phyloP scores from a whole-genome alignment of 2,888 invertebrate genomes.

The Eristalis tenax region DNA sequence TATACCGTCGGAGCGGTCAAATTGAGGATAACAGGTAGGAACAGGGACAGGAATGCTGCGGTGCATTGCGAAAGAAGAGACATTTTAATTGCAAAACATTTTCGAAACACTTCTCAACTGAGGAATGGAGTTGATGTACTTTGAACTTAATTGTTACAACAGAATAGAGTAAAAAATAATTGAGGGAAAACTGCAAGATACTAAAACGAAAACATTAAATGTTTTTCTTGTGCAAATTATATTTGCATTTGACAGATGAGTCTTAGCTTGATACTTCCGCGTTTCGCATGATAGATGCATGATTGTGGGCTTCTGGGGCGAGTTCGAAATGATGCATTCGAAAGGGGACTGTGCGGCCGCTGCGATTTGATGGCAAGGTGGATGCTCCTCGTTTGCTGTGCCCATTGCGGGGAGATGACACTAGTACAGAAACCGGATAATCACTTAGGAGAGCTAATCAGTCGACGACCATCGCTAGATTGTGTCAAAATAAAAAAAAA shows the following conservation, averaged over 20 bases:
- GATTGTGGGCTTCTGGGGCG: neutral
- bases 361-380: no score
- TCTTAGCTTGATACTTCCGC: slow-evolving; percentile 17
- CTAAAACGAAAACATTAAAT: slow-evolving; percentile 61
- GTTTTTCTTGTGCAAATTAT: slow-evolving; percentile 36
- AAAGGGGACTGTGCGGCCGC: neutral
- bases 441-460: no score
- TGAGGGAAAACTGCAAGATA: slow-evolving; percentile 35
- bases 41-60: slow-evolving; percentile 66
- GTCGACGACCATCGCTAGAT: no score
- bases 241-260: slow-evolving; percentile 45
- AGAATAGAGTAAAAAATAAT: slow-evolving; percentile 10
- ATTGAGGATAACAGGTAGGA: slow-evolving; percentile 70
- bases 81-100: slow-evolving; percentile 62
- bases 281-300: slow-evolving; percentile 28
- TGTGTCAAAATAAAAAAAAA: no score
- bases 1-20: slow-evolving; percentile 27
- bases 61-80: slow-evolving; percentile 55
- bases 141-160: slow-evolving; percentile 26
- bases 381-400: no score
- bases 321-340: neutral
- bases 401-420: no score
- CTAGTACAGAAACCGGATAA: no score
- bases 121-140: slow-evolving; percentile 1
- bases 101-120: slow-evolving; percentile 25